Conservation (phyloP, 2,113 vertebrate genomes). For the Xiphias gladius region DNA sequence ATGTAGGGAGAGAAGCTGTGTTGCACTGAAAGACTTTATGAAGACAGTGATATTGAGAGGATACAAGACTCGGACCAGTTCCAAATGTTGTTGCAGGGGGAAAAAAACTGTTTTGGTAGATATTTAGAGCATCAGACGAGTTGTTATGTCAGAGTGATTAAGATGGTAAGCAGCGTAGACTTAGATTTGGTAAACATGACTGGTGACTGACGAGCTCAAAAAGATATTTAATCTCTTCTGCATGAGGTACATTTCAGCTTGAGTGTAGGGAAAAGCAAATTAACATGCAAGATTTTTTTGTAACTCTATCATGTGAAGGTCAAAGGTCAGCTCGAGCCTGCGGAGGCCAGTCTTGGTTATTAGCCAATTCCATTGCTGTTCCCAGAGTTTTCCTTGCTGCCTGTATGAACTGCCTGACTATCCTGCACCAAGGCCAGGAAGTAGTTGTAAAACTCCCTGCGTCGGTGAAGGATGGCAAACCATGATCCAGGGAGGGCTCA, state of each 20-base stretch:
- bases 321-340: conserved; percentile 35
- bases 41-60: conserved; percentile 49
- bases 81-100: conserved; percentile 46
- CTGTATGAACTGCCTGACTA: conserved; percentile 35
- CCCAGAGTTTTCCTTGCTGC: conserved; percentile 56
- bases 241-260: neutral
- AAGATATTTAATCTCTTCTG: conserved; percentile 17
- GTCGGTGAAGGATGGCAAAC: conserved; percentile 51
- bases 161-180: neutral
- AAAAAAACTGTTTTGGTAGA: conserved; percentile 25
- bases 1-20: conserved; percentile 67
- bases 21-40: conserved; percentile 30
- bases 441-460: conserved; percentile 52
- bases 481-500: conserved; percentile 43
- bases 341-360: conserved; percentile 42
- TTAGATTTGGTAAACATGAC: conserved; percentile 20
- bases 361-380: conserved; percentile 39
- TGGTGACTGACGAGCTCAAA: neutral
- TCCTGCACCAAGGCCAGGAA: conserved; percentile 42
- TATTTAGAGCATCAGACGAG: conserved; percentile 37
- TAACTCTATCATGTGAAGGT: conserved; percentile 36
- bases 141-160: conserved; percentile 30
- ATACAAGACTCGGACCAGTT: conserved; percentile 49
- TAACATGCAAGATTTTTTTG: conserved; percentile 2
- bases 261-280: conserved; percentile 18